Conservation (phyloP, 2,113 vertebrate genomes). For the Rhynchopsitta pachyrhyncha region DNA sequence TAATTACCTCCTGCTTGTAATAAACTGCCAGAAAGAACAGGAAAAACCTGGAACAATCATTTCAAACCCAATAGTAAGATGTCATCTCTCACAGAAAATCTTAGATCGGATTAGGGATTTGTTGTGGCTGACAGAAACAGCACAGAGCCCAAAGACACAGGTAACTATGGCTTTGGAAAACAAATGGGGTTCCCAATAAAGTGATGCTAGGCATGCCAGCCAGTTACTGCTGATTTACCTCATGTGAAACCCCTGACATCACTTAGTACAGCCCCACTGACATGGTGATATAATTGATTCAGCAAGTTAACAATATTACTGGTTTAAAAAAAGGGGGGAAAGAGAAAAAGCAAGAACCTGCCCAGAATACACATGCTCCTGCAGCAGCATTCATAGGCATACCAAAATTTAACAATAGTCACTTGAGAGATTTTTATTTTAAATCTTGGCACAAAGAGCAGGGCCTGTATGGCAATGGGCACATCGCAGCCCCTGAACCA, state of each 20-base stretch:
- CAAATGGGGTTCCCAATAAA: not conserved
- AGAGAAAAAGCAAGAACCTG: not conserved
- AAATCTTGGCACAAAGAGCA: not conserved
- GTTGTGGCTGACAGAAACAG: too few relatives aligned
- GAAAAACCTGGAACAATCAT: not conserved
- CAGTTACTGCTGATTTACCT: not conserved
- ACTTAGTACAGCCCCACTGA: not conserved
- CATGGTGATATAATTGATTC: not conserved
- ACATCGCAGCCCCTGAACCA: not conserved
- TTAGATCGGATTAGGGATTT: not conserved
- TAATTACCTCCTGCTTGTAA: not conserved
- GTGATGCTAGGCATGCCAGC: not conserved
- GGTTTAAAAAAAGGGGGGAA: not conserved
- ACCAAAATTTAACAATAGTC: not conserved
- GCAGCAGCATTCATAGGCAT: not conserved
- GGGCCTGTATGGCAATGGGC: not conserved
- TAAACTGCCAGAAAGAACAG: not conserved
- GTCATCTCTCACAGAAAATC: not conserved
- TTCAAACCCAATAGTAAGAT: not conserved
- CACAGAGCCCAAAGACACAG: not conserved
- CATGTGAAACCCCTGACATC: not conserved
- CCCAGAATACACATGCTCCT: too few relatives aligned
- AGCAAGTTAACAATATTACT: not conserved
- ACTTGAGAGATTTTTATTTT: not conserved
- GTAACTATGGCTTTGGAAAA: not conserved